Conservation (phyloP, 2,888 invertebrate genomes). For the Lingula anatina region DNA sequence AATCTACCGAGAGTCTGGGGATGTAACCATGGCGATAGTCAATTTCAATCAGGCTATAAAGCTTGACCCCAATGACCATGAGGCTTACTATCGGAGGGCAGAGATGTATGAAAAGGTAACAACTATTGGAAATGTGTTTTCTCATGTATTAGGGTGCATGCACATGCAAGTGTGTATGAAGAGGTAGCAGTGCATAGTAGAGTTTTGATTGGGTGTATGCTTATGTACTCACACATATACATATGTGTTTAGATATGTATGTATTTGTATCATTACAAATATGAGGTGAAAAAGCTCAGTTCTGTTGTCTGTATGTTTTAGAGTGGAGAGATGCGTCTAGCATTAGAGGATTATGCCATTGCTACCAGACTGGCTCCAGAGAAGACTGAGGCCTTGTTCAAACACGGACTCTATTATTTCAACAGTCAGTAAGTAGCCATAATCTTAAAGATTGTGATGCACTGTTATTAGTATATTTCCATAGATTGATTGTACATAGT, state of each 20-base stretch:
- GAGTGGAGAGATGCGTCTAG: slow-evolving; percentile 46
- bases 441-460: no score
- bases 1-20: slow-evolving; percentile 33
- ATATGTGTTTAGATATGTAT: no score
- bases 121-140: no score
- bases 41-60: slow-evolving; percentile 51
- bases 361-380: slow-evolving; percentile 42
- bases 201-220: no score
- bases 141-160: no score
- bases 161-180: no score
- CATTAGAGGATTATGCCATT: slow-evolving; percentile 48
- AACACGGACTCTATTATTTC: slow-evolving; percentile 47
- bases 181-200: no score
- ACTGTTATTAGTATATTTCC: no score
- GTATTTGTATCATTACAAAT: no score
- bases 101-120: slow-evolving; percentile 48
- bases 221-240: no score
- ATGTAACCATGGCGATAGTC: slow-evolving; percentile 46
- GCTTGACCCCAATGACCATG: slow-evolving; percentile 42
- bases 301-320: slow-evolving; percentile 9
- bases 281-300: not conserved
- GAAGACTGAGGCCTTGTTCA: slow-evolving; percentile 45
- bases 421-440: slow-evolving; percentile 34
- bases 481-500: no score
- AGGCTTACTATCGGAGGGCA: slow-evolving; percentile 45